Base-by-base conservation (phyloP, 2,797 vertebrate species). In the Dendrocincla fuliginosa region DNA sequence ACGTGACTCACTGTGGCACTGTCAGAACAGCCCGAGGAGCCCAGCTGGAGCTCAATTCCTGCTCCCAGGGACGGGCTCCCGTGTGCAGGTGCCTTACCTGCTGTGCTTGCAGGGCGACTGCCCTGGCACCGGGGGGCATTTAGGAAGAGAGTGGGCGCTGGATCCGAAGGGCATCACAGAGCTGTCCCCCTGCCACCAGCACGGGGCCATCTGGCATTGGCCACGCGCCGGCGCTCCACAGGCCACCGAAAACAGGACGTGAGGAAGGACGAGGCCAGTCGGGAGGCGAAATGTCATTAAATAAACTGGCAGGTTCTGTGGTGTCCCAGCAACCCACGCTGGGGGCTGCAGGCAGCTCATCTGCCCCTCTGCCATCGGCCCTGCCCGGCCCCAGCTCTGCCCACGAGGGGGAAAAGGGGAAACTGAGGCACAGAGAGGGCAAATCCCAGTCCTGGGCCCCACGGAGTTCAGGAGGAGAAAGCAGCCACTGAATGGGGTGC, bases 221-320 rank as follows among this genome's bases (percentile, higher is more conserved):
- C 78, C 68, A 12, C 3, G 53, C 19, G 92, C 86, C 64, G 19
- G 28, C 5, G 47, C 89, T 78, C 83, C 6, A 5, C n/a, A 8
- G 78, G 82, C 70, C 32, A 27, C 77, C 13, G 27, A 41, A 74
- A 87, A 6, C 57, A 53, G 85, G 88, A 89, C 18, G 24, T 5
- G 71, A 50, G 25, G 46, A 77, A 44, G 22, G 55, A 73, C 73
- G 7, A 30, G 33, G n/a, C 42, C 1, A 0, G 63, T 19, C 9
- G 49, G 79, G 46, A 88, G 76, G 76, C 49, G 46, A 63, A 82
- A 67, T 65, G 90, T 56, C 82, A 76, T 56, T 42, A 63, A 89
- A 82, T 16, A 13, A 84, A n/a, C 33, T 16, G 87, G 90, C 44
- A 53, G 17, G 2, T 24, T 30, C 33, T 11, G 3, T 19, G 50